Evolutionary conservation across 2,797 vertebrate genomes (phyloP).

Genomic region (Cossypha polioptera): DNA sequence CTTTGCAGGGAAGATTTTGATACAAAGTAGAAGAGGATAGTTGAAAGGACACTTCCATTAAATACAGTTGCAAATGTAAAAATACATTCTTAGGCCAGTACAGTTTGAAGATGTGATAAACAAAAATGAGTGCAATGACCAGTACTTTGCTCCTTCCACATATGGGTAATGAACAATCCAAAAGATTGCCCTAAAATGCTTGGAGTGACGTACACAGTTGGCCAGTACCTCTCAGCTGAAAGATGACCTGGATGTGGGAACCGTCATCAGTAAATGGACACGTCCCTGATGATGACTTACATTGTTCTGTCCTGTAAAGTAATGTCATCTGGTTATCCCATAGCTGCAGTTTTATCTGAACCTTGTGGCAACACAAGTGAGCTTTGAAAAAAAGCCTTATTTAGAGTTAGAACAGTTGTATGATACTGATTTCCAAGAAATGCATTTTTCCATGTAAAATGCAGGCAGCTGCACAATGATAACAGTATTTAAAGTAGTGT

Average conservation of each 20-base stretch:
- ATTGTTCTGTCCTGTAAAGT: neutral
- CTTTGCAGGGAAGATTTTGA: neutral
- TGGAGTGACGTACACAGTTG: neutral
- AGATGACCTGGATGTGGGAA: neutral
- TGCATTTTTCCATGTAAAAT: neutral
- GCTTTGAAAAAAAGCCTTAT: neutral
- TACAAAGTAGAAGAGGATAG: neutral
- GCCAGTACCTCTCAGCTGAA: neutral
- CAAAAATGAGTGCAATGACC: neutral
- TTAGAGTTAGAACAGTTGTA: neutral
- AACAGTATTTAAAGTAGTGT: neutral
- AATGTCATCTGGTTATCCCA: neutral
- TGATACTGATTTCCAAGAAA: neutral
- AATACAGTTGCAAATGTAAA: neutral
- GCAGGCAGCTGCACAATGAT: neutral
- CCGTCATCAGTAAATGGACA: fast-evolving
- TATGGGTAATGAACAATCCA: neutral
- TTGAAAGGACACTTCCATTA: neutral
- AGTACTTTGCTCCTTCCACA: neutral
- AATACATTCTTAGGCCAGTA: neutral
- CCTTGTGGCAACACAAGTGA: neutral
- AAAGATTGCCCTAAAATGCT: neutral
- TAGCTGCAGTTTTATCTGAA: neutral
- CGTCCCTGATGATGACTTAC: neutral
- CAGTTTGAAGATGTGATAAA: neutral